Evolutionary conservation across 1,140 invertebrate genomes (phyloP).

Genomic region (Lycorma delicatula): DNA sequence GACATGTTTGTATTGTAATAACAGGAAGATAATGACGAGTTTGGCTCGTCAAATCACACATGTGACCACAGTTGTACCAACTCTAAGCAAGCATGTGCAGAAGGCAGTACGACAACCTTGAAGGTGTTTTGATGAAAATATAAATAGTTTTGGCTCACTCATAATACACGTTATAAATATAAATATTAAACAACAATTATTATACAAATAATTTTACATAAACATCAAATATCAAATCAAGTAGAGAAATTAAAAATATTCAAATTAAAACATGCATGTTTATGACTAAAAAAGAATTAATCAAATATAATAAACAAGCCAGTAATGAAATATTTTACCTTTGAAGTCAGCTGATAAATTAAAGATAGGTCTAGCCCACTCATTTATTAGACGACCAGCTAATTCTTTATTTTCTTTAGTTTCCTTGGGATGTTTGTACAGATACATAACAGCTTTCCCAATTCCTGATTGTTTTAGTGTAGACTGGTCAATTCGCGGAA

Average conservation of each 20-base stretch:
- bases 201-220: background rate
- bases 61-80: no score
- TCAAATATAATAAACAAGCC: no score
- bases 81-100: no score
- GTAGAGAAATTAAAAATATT: background rate
- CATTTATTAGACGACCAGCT: constrained; percentile 87
- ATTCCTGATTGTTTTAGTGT: constrained; percentile 91
- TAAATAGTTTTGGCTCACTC: no score
- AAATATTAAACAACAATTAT: no score
- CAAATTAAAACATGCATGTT: background rate
- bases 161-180: no score
- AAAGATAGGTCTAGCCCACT: constrained; percentile 95
- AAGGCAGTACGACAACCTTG: no score
- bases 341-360: constrained; percentile 94
- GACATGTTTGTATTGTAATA: no score
- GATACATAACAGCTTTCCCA: constrained; percentile 98
- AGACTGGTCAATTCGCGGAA: constrained; percentile 80
- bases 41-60: no score
- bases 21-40: no score
- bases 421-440: constrained; percentile 98
- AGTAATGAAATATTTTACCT: constrained; percentile 37
- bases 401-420: constrained; percentile 85
- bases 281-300: background rate
- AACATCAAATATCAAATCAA: background rate
- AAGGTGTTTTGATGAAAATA: no score